Conservation (phyloP, 2,888 invertebrate genomes). For the Pachydiplax longipennis region DNA sequence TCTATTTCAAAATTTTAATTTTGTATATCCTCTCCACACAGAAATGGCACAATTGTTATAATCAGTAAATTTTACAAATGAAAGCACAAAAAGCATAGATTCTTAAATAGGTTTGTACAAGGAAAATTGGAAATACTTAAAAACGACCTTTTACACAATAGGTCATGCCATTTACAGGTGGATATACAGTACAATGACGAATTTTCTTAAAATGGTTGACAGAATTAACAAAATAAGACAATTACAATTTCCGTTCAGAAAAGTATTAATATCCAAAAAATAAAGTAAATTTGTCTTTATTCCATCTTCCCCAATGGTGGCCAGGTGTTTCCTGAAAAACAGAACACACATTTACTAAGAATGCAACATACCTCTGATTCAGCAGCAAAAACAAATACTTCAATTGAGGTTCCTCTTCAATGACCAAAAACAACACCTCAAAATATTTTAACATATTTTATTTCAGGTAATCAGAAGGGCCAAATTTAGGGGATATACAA, state of each 20-base stretch:
- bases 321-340: conserved; percentile 60
- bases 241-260: conserved; percentile 13
- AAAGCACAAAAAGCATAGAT: not conserved
- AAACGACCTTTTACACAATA: conserved; percentile 30
- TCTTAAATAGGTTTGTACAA: not conserved
- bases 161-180: conserved; percentile 43
- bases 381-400: conserved; percentile 25
- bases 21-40: conserved; percentile 13
- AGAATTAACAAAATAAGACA: conserved; percentile 11
- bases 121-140: conserved; percentile 15
- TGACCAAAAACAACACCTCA: conserved; percentile 11
- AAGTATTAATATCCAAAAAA: conserved; percentile 56
- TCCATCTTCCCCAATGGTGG: conserved; percentile 56
- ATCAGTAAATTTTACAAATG: not conserved
- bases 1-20: conserved; percentile 18
- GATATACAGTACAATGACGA: conserved; percentile 14
- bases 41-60: not conserved
- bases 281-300: conserved; percentile 28
- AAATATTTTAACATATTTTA: not conserved
- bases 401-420: conserved; percentile 22
- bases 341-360: conserved; percentile 53
- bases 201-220: not conserved
- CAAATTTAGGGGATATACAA: conserved; percentile 29
- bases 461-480: conserved; percentile 18
- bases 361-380: conserved; percentile 15